A percentile compares a stretch with the other conserved stretches of the same genome.
phyloP scores from a whole-genome alignment of 2,113 vertebrate genomes.

The Polyodon spathula region DNA sequence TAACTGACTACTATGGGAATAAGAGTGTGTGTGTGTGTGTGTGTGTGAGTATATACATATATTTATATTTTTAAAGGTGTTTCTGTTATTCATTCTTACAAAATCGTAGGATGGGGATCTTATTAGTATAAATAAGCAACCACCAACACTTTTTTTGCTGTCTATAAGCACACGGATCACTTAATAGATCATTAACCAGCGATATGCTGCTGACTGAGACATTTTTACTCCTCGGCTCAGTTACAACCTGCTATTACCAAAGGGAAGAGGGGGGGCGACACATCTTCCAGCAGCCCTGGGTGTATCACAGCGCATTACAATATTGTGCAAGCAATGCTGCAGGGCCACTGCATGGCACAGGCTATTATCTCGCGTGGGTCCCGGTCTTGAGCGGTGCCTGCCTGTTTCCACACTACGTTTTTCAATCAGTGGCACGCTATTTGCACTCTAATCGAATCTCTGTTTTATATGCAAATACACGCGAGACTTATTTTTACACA shows the following conservation, averaged over 20 bases:
- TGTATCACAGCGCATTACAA: slow-evolving; percentile 45
- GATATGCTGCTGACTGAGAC: slow-evolving; percentile 66
- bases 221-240: slow-evolving; percentile 61
- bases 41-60: no score
- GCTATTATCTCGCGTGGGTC: slow-evolving; percentile 10
- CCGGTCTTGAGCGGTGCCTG: no score
- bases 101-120: slow-evolving; percentile 73
- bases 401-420: no score
- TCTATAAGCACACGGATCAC: slow-evolving; percentile 65
- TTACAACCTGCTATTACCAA: slow-evolving; percentile 55
- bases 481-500: no score
- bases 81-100: slow-evolving; percentile 72
- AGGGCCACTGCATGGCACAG: slow-evolving; percentile 36
- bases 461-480: no score
- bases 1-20: no score
- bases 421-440: no score
- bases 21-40: no score
- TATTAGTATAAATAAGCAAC: slow-evolving; percentile 68
- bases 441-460: no score
- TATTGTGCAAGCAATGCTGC: slow-evolving; percentile 42
- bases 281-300: slow-evolving; percentile 43
- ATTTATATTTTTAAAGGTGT: slow-evolving; percentile 59
- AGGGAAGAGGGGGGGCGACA: slow-evolving; percentile 40
- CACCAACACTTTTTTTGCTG: slow-evolving; percentile 76
- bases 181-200: slow-evolving; percentile 85